Conservation (phyloP, 2,113 vertebrate species). For the Myiozetetes cayanensis region DNA sequence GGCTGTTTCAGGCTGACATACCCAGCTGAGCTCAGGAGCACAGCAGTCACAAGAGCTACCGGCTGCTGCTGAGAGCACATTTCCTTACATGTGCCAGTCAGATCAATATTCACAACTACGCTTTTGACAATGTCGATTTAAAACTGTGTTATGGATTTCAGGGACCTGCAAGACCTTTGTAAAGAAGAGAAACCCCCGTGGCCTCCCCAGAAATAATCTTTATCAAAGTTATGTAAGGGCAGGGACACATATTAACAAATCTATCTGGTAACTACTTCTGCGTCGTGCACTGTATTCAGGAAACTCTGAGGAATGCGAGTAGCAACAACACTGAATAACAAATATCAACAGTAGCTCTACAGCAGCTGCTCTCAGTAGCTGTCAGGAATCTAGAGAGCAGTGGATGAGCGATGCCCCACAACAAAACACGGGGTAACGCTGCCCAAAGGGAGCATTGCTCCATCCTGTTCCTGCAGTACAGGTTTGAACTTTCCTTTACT, state of each 20-base stretch:
- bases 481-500: not conserved
- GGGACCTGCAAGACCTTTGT: not conserved
- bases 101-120: not conserved
- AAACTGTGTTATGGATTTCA: not conserved
- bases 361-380: slow-evolving; percentile 23
- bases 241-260: not conserved
- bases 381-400: slow-evolving; percentile 4
- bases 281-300: accelerated
- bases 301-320: slow-evolving; percentile 16
- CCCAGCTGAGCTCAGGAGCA: not conserved
- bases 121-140: not conserved
- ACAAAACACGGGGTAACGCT: not conserved
- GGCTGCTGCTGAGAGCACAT: not conserved
- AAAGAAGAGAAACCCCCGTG: not conserved
- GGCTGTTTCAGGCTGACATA: not conserved
- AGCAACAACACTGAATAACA: not conserved
- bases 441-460: slow-evolving; percentile 18
- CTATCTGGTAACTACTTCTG: not conserved
- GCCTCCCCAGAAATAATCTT: slow-evolving; percentile 8
- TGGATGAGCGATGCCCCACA: not conserved
- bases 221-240: not conserved
- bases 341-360: not conserved
- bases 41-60: not conserved
- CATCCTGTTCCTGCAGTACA: not conserved
- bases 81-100: not conserved